phyloP scores from a whole-genome alignment of 2,113 vertebrate species.

The Rhabdornis inornatus region DNA sequence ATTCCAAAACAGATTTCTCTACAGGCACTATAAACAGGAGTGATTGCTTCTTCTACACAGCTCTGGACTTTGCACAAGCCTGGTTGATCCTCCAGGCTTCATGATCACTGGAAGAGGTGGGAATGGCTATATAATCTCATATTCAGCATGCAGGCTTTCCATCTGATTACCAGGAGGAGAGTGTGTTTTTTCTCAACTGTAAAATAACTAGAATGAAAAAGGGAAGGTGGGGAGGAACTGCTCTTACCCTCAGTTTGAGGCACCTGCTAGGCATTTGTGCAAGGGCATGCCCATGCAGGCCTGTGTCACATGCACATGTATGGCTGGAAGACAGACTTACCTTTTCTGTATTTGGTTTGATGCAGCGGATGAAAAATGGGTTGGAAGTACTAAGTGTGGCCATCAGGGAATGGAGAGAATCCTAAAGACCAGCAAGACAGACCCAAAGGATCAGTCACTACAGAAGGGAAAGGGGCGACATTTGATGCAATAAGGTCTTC shows the following conservation, averaged over 20 bases:
- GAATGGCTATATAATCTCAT: background rate
- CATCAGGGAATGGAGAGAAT: slow-evolving; percentile 91
- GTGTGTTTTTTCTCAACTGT: background rate
- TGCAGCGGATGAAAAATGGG: slow-evolving; percentile 92
- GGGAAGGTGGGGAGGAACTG: background rate
- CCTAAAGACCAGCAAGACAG: slow-evolving; percentile 69
- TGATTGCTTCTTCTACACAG: background rate
- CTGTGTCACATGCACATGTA: background rate
- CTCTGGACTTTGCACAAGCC: background rate
- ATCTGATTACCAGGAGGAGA: background rate
- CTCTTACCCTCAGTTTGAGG: background rate
- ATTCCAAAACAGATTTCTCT: background rate
- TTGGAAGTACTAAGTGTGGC: slow-evolving; percentile 88
- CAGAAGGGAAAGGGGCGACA: background rate
- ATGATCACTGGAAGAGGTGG: background rate
- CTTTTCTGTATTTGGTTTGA: slow-evolving; percentile 93
- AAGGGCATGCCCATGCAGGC: background rate
- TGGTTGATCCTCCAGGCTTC: background rate
- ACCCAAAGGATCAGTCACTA: background rate
- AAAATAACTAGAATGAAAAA: background rate
- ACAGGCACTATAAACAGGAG: background rate
- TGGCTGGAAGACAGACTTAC: slow-evolving; percentile 53
- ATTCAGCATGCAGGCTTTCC: background rate
- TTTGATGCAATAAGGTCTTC: background rate
- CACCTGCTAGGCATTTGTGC: background rate